Conservation (phyloP, 2,888 invertebrate species). For the Drosophila acutilabella region DNA sequence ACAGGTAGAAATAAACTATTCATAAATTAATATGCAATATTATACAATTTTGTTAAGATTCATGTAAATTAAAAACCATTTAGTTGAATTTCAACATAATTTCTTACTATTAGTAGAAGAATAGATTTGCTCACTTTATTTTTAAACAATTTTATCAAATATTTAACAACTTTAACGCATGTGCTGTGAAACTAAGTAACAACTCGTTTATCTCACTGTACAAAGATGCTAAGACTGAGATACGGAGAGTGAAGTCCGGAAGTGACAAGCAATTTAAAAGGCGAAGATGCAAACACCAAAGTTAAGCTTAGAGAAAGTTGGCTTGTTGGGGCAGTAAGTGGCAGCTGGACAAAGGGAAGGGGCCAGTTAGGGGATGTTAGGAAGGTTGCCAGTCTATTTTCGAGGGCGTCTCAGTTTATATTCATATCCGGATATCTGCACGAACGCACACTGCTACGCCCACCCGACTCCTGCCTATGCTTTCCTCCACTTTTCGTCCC, state of each 20-base stretch:
- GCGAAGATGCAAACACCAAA: slow-evolving; percentile 28
- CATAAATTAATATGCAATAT: too few relatives aligned
- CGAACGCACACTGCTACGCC: slow-evolving; percentile 5
- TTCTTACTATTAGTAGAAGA: too few relatives aligned
- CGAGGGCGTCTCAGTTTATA: slow-evolving; percentile 23
- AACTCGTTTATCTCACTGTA: background rate
- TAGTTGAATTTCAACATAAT: too few relatives aligned
- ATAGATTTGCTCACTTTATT: too few relatives aligned
- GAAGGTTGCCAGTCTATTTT: background rate
- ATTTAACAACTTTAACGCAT: too few relatives aligned
- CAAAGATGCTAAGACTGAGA: background rate
- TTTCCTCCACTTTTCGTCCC: background rate
- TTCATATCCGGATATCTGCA: slow-evolving; percentile 30
- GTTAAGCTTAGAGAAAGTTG: too few relatives aligned
- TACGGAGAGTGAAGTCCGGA: slow-evolving; percentile 31
- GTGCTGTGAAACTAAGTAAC: background rate
- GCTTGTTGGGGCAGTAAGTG: too few relatives aligned
- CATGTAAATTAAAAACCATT: too few relatives aligned
- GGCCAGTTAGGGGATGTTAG: background rate
- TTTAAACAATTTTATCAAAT: too few relatives aligned
- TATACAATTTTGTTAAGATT: too few relatives aligned
- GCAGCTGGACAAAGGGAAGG: too few relatives aligned
- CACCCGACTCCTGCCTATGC: background rate
- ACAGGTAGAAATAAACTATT: too few relatives aligned
- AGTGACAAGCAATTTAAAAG: slow-evolving; percentile 69